phyloP scores from a whole-genome alignment of 2,888 invertebrate genomes.

The Agrilus mali region DNA sequence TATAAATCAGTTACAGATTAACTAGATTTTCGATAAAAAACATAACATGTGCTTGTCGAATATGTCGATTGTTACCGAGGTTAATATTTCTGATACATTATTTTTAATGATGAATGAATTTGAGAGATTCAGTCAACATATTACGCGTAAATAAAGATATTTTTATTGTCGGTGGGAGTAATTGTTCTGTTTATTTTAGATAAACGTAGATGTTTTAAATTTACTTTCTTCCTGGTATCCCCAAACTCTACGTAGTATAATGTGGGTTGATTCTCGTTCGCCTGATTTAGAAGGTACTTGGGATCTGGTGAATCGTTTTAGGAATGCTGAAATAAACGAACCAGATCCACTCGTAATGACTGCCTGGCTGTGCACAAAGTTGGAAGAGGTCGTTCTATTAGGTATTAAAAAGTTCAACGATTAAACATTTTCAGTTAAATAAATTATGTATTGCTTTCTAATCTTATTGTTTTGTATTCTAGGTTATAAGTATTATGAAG shows the following conservation, averaged over 20 bases:
- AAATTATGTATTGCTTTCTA: background rate
- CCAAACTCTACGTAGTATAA: slow-evolving; percentile 41
- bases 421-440: background rate
- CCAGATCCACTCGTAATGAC: slow-evolving; percentile 52
- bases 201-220: slow-evolving; percentile 44
- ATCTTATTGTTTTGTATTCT: slow-evolving; percentile 22
- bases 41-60: too few species aligned
- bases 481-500: slow-evolving; percentile 48
- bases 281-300: slow-evolving; percentile 17
- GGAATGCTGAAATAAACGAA: slow-evolving; percentile 15
- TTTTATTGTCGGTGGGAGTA: too few species aligned
- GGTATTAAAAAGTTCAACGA: slow-evolving; percentile 20
- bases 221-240: slow-evolving; percentile 40
- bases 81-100: too few species aligned
- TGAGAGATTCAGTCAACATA: too few species aligned
- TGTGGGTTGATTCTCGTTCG: slow-evolving; percentile 46
- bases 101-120: too few species aligned
- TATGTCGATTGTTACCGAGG: too few species aligned
- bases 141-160: too few species aligned
- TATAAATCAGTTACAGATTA: background rate
- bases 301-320: slow-evolving; percentile 11
- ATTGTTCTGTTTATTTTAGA: slow-evolving; percentile 18
- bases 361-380: slow-evolving; percentile 49
- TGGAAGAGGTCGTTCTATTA: slow-evolving; percentile 44
- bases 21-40: too few species aligned